These are phyloP conservation scores for Cydia fagiglandana DNA, from an alignment of 1,140 invertebrate species.

Conservation along the genomic window DNA sequence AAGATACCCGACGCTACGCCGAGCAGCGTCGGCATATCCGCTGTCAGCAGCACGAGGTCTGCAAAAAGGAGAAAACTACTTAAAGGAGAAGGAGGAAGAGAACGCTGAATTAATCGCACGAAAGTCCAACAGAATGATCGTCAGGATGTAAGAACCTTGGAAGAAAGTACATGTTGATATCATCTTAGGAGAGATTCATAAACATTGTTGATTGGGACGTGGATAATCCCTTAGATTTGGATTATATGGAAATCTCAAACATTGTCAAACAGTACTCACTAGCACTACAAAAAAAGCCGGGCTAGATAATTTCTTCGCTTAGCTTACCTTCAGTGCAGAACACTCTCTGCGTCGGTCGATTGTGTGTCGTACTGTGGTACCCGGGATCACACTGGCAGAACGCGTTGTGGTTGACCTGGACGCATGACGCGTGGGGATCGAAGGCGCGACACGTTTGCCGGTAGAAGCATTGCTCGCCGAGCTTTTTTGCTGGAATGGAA, in stretches of 20 bases:
- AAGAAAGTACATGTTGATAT: no score
- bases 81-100: no score
- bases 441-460: slow-evolving; percentile 86
- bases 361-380: slow-evolving; percentile 87
- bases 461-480: slow-evolving; percentile 92
- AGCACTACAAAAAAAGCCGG: no score
- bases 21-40: slow-evolving; percentile 89
- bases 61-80: slow-evolving; percentile 44
- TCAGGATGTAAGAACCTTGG: no score
- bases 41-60: slow-evolving; percentile 90
- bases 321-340: slow-evolving; percentile 90
- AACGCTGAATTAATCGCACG: not conserved
- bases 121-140: not conserved
- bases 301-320: no score
- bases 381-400: slow-evolving; percentile 89
- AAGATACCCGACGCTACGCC: slow-evolving; percentile 90
- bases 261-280: no score
- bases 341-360: slow-evolving; percentile 84
- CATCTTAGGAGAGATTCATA: no score
- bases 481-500: slow-evolving; percentile 83
- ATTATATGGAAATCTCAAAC: no score
- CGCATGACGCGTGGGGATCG: slow-evolving; percentile 88
- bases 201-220: no score
- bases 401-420: slow-evolving; percentile 91
- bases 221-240: no score